These are phyloP conservation scores for Toxonevra muliebris DNA, from an alignment of 2,888 invertebrate species.

Conservation along the genomic window DNA sequence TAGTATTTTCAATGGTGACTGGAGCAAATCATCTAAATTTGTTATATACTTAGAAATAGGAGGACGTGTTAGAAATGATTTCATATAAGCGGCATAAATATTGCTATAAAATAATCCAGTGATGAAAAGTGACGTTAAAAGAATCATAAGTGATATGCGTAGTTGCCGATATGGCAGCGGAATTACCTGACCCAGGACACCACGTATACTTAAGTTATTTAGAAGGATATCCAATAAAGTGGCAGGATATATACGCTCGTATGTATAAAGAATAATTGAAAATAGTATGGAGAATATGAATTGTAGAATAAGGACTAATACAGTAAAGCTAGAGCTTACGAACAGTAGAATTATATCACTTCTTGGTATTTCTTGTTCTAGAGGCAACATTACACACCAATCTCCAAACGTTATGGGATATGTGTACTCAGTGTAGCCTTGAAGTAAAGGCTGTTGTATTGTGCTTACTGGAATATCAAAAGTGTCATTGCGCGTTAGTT, in stretches of 20 bases:
- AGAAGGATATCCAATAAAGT: not conserved
- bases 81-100: conserved; percentile 1
- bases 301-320: not conserved
- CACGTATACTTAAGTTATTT: conserved; percentile 9
- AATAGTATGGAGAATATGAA: not conserved
- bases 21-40: not conserved
- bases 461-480: conserved; percentile 15
- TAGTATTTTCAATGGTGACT: not conserved
- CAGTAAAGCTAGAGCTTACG: conserved; percentile 4
- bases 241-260: no score
- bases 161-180: not conserved
- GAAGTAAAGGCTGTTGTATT: not conserved
- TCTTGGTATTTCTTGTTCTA: not conserved
- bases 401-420: conserved; percentile 5
- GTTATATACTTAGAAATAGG: not conserved
- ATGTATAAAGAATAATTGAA: not conserved
- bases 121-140: not conserved
- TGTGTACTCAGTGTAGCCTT: not conserved
- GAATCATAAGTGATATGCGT: not conserved
- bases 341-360: not conserved
- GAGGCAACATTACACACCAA: conserved; percentile 14
- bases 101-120: not conserved
- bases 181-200: conserved; percentile 12
- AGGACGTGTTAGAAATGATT: conserved; percentile 11
- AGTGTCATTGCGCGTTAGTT: conserved; percentile 8